Conservation (phyloP, 2,888 invertebrate species). For the Sarcophaga rosellei region DNA sequence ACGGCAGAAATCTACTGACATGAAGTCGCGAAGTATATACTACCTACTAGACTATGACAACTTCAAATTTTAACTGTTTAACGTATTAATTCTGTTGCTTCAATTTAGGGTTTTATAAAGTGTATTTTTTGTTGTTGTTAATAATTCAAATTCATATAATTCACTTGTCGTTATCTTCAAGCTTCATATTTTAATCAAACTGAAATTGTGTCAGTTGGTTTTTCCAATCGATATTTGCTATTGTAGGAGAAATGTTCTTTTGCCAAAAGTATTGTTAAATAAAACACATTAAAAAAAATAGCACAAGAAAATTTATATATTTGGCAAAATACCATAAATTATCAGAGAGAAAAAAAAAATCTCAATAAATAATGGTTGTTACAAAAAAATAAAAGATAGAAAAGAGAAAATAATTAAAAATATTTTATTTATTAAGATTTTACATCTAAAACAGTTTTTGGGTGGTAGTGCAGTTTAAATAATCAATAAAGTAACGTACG, state of each 20-base stretch:
- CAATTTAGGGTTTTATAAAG: neutral
- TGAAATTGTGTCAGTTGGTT: neutral
- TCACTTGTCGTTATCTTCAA: no score
- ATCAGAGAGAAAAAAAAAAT: slow-evolving; percentile 16
- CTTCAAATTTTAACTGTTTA: no score
- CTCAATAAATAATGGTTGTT: neutral
- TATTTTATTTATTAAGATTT: neutral
- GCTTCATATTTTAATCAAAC: neutral
- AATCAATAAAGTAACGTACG: no score
- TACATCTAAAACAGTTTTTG: slow-evolving; percentile 12
- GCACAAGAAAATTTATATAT: neutral
- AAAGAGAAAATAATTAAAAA: neutral
- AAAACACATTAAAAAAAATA: neutral
- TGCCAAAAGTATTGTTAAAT: slow-evolving; percentile 19
- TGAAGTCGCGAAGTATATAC: no score
- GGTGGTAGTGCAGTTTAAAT: no score
- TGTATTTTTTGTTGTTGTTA: neutral
- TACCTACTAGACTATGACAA: no score
- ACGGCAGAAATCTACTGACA: no score
- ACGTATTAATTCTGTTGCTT: neutral
- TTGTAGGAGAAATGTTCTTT: slow-evolving; percentile 37
- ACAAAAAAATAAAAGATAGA: neutral
- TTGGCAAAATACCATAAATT: slow-evolving; percentile 34
- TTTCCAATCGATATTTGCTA: slow-evolving; percentile 9
- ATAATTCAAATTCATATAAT: neutral